Evolutionary conservation across 2,888 invertebrate genomes (phyloP), one percentile per base, ranked within the genome.

Genomic region (Pandemis corylana): DNA sequence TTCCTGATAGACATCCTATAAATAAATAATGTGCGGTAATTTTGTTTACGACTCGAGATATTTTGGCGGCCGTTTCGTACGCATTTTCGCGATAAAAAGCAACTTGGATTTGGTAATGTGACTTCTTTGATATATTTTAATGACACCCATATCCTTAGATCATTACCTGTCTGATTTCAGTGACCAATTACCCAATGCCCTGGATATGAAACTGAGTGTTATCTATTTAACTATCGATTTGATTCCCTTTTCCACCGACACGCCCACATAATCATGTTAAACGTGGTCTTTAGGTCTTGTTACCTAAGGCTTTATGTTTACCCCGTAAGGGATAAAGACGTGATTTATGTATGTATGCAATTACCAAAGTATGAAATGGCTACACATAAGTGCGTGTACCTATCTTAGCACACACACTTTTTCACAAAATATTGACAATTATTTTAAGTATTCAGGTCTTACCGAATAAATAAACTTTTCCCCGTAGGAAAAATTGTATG

Each of bases 1-100:
- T 51, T 62, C 61, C 36, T 59, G 68, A 68, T 68, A 59, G 46
- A 69, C 49, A 61, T 41, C n/a, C 67, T 67, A 53, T 67, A 53
- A 67, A 69, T 62, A 69, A 49, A 69, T 69, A 46, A 28, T 46
- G 49, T 49, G 61, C 36, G 46, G 63, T 63, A 10, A 62, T 53
- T 15, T n/a, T 62, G 69, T 46, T 51, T 36, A 56, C 41, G 46
- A 46, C 20, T 20, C 46, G 10, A 12, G 44, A 46, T 15, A 46
- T 64, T 12, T 13, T 64, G 42, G 42, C 42, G 63, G 41, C n/a
- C 42, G 42, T 15, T 42, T 13, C 42, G 12, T n/a, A n/a, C n/a
- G 42, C 63, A 7, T 46, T 59, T 59, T 59, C 59, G 59, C 56
- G 56, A 9, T 56, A 59, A 28, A 28, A 20, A 53, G 6, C 4